These are phyloP conservation scores for Periophthalmus magnuspinnatus DNA, from an alignment of 2,797 vertebrate genomes.

Conservation along the genomic window DNA sequence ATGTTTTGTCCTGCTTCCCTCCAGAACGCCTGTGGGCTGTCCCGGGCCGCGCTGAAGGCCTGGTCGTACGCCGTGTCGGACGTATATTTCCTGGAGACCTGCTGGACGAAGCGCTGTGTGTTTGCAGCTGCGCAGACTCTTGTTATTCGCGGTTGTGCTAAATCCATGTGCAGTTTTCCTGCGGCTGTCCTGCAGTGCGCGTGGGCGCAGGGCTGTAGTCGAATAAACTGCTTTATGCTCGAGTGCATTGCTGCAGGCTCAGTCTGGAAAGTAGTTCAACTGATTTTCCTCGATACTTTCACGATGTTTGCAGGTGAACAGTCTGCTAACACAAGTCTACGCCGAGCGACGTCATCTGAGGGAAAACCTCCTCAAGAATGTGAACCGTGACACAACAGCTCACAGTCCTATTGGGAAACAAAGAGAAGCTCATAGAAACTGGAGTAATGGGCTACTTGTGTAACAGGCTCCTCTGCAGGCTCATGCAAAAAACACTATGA, in stretches of 20 bases:
- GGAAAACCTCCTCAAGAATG: constrained; percentile 7
- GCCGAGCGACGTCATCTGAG: constrained; percentile 16
- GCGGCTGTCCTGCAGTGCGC: neutral
- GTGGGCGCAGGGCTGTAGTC: constrained; percentile 8
- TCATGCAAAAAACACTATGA: too few species aligned
- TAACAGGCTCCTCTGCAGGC: neutral
- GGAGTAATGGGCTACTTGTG: neutral
- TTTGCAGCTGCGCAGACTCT: neutral
- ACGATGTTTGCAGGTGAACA: constrained; percentile 3
- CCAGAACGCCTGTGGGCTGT: constrained; percentile 82
- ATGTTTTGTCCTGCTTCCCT: constrained; percentile 73
- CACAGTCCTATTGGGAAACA: constrained; percentile 3
- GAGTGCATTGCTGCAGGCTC: constrained; percentile 30
- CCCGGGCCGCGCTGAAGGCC: constrained; percentile 75
- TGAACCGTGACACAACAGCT: constrained; percentile 50
- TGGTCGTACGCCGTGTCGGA: constrained; percentile 65
- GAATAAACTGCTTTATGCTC: constrained; percentile 9
- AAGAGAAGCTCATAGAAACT: too few species aligned
- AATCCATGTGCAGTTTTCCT: constrained; percentile 17
- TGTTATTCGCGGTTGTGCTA: neutral
- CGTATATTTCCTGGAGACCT: constrained; percentile 26
- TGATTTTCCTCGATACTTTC: neutral
- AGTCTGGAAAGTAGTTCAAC: neutral
- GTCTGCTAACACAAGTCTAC: neutral
- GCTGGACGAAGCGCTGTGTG: neutral